Evolutionary conservation across 23 tunicate species (phyloP), one percentile per base, ranked within the genome.

Genomic region (Trididemnum miniatum): DNA sequence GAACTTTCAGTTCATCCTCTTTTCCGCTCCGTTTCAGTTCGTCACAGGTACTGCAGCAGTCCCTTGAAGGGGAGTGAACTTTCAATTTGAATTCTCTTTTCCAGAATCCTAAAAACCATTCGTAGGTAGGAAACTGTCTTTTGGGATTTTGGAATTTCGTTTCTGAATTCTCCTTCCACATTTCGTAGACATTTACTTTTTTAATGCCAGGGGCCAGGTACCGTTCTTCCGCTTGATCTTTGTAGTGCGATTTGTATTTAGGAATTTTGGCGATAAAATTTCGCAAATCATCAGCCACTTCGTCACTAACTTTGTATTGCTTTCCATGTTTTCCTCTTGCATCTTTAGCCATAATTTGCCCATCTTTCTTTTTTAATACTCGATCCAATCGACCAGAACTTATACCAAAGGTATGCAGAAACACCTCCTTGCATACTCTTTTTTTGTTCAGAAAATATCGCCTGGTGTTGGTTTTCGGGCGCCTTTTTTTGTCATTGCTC

Each of bases 31-130:
- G 15, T 15, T 34, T 29, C 20, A 29, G 25, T 37, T 69, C 75
- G 5, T 69, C 38, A 69, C 75, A 31, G 20, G 75, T 69, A 3
- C 9, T 3, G n/a, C 38, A 69, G 22, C 75, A 69, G 25, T 69
- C 54, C 54, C 9, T 44, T 44, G 54, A 69, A 5, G 75, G 38
- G 3, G 7, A 9, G 75, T 69, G 36, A 69, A 69, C 4, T 69
- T 69, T 69, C 31, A 29, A 69, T 29, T 69, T 69, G 7, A 28
- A 32, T 32, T 69, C 5, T 9, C 5, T 69, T 62, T 62, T 62
- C 75, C 75, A 69, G 38, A 28, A 69, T 5, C 25, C 39, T 5
- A 69, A n/a, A n/a, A 69, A 69, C 75, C 75, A 69, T 32, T 69
- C 75, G 37, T 69, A 69, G 4, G 75, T 69, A 5, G 75, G 38